Base-by-base conservation (phyloP, 1,140 invertebrate genomes). In the Heliconius hewitsoni region DNA sequence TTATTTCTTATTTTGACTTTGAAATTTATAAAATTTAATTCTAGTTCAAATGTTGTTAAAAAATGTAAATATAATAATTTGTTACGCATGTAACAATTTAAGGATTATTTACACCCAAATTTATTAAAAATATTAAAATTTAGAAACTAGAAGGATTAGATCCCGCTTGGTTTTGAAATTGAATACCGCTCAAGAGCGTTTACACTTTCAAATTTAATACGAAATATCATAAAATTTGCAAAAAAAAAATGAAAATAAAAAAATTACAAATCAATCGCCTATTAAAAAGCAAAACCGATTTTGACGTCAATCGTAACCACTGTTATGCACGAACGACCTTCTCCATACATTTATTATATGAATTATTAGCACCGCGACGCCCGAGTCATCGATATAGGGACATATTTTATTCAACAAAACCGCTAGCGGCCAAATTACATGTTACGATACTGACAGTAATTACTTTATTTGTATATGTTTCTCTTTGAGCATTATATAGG, bases 331-430 rank as follows among this genome's bases (percentile, higher is more conserved):
- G 9, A 13, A 52, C 73, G 46, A 73, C 37, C 30, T 73, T 73
- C 18, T 27, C 11, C 60, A 66, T 66, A 13, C 60, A 66, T 66
- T 66, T 30, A 30, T 30, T 66, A 66, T 66, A 66, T 66, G 27
- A 66, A 66, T 66, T 30, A 30, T 66, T 66, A 27, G 4, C 60
- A 13, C 57, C 0, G 57, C 27, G 19, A 73, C 11, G 39, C 70
- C 19, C 57, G 57, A 66, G 57, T 30, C 23, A 66, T 66, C 60
- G 60, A 66, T 66, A 66, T 66, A 4, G 60, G 60, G 27, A 11
- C 4, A 66, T 72, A 72, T 72, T 72, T 39, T 66, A 66, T 66
- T 66, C 60, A 66, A 66, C 27, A 13, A 66, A 30, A 66, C 60
- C 60, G 9, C 60, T 66, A 66, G 13, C 60, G 23, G 11, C 0